A percentile compares a stretch with the other conserved stretches of the same genome.
phyloP scores from a whole-genome alignment of 2,113 vertebrate species.

The Syrmaticus mikado region DNA sequence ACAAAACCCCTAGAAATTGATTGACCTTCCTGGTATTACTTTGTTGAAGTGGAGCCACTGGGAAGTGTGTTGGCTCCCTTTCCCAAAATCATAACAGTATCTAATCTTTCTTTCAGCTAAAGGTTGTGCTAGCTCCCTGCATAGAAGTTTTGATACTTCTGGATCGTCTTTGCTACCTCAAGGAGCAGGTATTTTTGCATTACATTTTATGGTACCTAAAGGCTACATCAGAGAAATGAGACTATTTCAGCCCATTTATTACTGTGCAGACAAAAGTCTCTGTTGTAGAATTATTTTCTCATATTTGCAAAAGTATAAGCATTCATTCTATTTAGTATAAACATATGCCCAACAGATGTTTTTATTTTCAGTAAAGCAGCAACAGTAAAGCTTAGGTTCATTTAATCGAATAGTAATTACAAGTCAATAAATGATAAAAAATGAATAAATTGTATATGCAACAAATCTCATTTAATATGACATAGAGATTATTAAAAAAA shows the following conservation, averaged over 20 bases:
- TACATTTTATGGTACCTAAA: constrained; percentile 53
- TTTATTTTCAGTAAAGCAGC: constrained; percentile 66
- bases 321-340: constrained; percentile 53
- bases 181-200: constrained; percentile 90
- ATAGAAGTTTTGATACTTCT: constrained; percentile 94
- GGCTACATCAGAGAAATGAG: constrained; percentile 43
- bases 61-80: background rate
- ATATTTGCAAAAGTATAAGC: constrained; percentile 63
- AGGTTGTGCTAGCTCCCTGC: constrained; percentile 93
- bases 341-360: constrained; percentile 75
- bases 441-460: constrained; percentile 6
- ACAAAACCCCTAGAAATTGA: background rate
- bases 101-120: constrained; percentile 83
- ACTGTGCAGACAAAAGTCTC: constrained; percentile 23
- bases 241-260: constrained; percentile 43
- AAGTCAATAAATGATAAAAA: constrained; percentile 60
- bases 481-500: constrained; percentile 13
- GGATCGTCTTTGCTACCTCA: constrained; percentile 95
- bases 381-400: constrained; percentile 65
- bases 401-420: constrained; percentile 75
- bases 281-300: constrained; percentile 60
- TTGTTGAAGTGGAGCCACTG: background rate
- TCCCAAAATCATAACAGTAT: constrained; percentile 14
- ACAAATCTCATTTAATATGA: background rate
- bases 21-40: constrained; percentile 41